phyloP scores from a whole-genome alignment of 2,888 invertebrate genomes.

The Belgica antarctica region DNA sequence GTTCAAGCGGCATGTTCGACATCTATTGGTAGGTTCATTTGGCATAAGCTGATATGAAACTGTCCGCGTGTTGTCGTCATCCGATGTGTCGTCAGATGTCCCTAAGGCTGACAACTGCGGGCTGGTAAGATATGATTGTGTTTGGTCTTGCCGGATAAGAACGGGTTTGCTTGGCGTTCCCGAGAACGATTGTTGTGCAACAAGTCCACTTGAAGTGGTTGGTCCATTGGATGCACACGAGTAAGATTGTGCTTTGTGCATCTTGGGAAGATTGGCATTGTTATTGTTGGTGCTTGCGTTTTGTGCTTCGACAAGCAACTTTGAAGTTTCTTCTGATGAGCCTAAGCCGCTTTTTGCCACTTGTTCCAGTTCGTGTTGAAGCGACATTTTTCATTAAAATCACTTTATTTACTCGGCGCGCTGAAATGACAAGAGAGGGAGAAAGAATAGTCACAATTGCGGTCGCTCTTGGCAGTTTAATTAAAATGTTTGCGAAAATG shows the following conservation, averaged over 20 bases:
- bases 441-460: conserved; percentile 3
- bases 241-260: conserved; percentile 36
- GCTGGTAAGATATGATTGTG: conserved; percentile 69
- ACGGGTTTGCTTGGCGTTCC: conserved; percentile 68
- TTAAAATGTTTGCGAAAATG: background rate
- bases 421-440: background rate
- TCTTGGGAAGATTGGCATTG: background rate
- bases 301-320: conserved; percentile 62
- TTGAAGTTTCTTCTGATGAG: conserved; percentile 79
- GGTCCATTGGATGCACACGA: conserved; percentile 51
- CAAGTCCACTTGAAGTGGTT: conserved; percentile 46
- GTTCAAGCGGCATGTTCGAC: conserved; percentile 65
- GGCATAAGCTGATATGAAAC: conserved; percentile 64
- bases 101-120: conserved; percentile 70
- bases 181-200: conserved; percentile 24
- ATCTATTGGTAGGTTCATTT: conserved; percentile 59
- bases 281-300: conserved; percentile 47
- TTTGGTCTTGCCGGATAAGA: conserved; percentile 80
- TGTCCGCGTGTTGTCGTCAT: conserved; percentile 64
- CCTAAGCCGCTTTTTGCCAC: conserved; percentile 66
- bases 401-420: background rate
- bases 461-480: background rate
- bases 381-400: conserved; percentile 50
- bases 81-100: conserved; percentile 74
- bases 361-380: conserved; percentile 59